Evolutionary conservation across 2,113 vertebrate genomes (phyloP), one percentile per base, ranked within the genome.

Genomic region (Toxotes jaculatrix): DNA sequence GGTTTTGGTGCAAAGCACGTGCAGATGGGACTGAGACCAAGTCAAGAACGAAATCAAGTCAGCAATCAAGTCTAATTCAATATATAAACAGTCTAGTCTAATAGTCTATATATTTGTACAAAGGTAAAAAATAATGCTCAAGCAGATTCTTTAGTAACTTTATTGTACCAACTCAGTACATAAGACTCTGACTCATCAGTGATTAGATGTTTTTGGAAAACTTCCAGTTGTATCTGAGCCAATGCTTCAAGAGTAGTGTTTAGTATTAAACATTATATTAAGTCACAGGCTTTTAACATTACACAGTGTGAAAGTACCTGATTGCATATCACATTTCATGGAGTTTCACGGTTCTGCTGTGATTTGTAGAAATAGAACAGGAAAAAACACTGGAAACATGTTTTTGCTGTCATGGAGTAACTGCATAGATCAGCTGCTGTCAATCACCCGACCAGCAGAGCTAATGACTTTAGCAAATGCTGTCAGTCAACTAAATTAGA

Each of bases 31-130:
- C 21, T 49, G 21, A 10, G 23, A 17, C 21, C 16, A 51, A 65
- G 23, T 72, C 13, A 21, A 34, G 31, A 51, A 32, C 17, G 2
- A 75, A 56, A 72, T 0, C 31, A n/a, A 43, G 27, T 27, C 27
- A 36, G 45, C 19, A 55, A 64, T 65, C 49, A 42, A 27, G 43
- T 61, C n/a, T 40, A 66, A 55, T 27, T 61, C 1, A 49, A 34
- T 5, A 55, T 21, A 19, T 23, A 53, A 51, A 71, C 2, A 27
- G 21, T 62, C 40, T 43, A 1, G 19, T 38, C 42, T 49, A 6
- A 32, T 32, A 47, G 19, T 55, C 31, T 59, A 16, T 34, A 43
- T 47, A 49, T 67, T 51, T 72, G n/a, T 51, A 65, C 7, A 77
- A 12, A 16, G 64, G 36, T 43, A 21, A 38, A 65, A 36, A 23